Evolutionary conservation across 1,140 invertebrate genomes (phyloP).

Genomic region (Nixonia krombeini): DNA sequence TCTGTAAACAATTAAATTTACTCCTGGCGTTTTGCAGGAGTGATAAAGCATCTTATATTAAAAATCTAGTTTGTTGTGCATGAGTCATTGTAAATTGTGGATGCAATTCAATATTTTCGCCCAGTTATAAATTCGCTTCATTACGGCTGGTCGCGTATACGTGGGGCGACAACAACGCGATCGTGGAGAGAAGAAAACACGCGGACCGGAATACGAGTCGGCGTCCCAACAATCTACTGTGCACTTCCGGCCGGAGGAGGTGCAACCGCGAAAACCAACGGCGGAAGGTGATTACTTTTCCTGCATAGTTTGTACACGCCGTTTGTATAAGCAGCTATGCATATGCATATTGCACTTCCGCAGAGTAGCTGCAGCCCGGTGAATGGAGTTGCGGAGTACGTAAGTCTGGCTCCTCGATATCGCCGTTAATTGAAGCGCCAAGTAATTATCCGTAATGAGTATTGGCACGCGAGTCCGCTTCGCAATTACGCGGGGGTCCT

Average conservation of each 20-base stretch:
- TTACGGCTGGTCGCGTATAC: background rate
- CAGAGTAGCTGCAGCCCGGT: constrained; percentile 3
- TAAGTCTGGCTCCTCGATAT: constrained; percentile 31
- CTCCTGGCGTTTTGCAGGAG: too few relatives aligned
- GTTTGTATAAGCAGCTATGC: constrained; percentile 62
- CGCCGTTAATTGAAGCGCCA: constrained; percentile 25
- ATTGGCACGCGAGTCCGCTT: constrained; percentile 26
- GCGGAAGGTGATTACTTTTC: constrained; percentile 58
- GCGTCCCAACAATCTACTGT: too few relatives aligned
- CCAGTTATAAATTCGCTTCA: background rate
- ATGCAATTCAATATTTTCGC: too few relatives aligned
- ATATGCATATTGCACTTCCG: constrained; percentile 58
- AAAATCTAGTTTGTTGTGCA: too few relatives aligned
- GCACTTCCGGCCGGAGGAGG: too few relatives aligned
- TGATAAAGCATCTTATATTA: too few relatives aligned
- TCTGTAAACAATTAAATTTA: too few relatives aligned
- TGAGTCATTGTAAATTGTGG: too few relatives aligned
- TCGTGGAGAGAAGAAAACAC: constrained; percentile 22
- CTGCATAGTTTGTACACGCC: constrained; percentile 60
- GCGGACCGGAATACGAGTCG: background rate
- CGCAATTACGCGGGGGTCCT: constrained; percentile 28
- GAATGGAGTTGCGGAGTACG: constrained; percentile 21
- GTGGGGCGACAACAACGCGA: background rate
- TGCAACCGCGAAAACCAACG: too few relatives aligned
- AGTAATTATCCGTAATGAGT: constrained; percentile 59